These are phyloP conservation scores for Tenualosa ilisha DNA, from an alignment of 2,797 vertebrate genomes.

Conservation along the genomic window DNA sequence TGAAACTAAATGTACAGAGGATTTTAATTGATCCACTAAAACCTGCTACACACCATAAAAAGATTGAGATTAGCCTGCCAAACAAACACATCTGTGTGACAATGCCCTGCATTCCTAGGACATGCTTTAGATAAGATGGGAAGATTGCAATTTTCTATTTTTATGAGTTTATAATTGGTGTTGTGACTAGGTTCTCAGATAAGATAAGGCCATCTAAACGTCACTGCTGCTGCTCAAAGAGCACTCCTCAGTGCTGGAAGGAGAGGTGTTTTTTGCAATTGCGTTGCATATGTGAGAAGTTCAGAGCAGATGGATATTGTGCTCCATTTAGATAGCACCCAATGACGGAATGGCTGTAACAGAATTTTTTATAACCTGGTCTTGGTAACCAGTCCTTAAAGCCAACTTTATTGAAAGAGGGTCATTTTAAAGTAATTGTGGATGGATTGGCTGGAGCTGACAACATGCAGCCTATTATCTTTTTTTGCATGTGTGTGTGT, in stretches of 20 bases:
- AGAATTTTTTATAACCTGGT: not conserved
- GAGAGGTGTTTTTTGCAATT: not conserved
- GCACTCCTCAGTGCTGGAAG: slow-evolving; percentile 29
- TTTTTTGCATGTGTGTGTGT: not conserved
- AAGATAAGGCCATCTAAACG: slow-evolving; percentile 44
- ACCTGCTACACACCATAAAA: slow-evolving; percentile 13
- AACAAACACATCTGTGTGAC: slow-evolving; percentile 10
- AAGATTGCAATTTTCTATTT: slow-evolving; percentile 38
- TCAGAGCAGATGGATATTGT: not conserved
- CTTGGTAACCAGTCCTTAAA: not conserved
- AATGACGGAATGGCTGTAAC: no score
- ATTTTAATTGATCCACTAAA: slow-evolving; percentile 22
- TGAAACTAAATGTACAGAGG: slow-evolving; percentile 10
- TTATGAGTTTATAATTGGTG: slow-evolving; percentile 52
- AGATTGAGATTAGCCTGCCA: slow-evolving; percentile 15
- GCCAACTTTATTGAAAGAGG: not conserved
- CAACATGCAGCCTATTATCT: not conserved
- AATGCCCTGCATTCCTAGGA: slow-evolving; percentile 36
- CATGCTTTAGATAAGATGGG: slow-evolving; percentile 47
- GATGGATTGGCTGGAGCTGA: not conserved
- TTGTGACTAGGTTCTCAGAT: slow-evolving; percentile 47
- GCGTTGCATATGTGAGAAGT: not conserved
- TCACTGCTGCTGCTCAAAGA: slow-evolving; percentile 38
- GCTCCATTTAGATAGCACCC: not conserved
- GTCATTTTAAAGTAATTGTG: not conserved